A percentile compares a stretch with the other conserved stretches of the same genome.
Conservation (phyloP, 2,797 vertebrate species). For the Erpetoichthys calabaricus region DNA sequence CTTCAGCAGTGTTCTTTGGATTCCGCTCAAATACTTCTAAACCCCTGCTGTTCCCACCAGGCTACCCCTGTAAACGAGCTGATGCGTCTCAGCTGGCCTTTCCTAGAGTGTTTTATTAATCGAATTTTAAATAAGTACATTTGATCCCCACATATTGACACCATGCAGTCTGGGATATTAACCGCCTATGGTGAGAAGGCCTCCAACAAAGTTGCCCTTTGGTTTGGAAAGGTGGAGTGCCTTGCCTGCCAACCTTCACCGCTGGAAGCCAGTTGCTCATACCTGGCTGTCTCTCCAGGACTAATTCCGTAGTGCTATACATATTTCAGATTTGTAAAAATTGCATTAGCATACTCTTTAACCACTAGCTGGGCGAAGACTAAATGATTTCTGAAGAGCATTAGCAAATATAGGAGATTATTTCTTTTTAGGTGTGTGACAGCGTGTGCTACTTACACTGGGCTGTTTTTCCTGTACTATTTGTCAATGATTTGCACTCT, state of each 20-base stretch:
- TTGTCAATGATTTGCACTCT: too few species aligned
- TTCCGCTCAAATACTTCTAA: slow-evolving; percentile 2
- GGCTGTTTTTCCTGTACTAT: too few species aligned
- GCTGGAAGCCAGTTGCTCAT: not conserved
- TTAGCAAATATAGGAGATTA: too few species aligned
- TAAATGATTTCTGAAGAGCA: too few species aligned
- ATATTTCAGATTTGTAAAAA: too few species aligned
- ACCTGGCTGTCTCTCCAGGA: not conserved
- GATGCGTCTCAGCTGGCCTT: slow-evolving; percentile 13
- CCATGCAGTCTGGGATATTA: not conserved
- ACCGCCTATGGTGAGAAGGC: not conserved
- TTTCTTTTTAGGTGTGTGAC: too few species aligned
- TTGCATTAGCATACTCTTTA: too few species aligned
- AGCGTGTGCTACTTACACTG: too few species aligned
- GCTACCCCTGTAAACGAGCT: slow-evolving; percentile 15
- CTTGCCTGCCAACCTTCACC: not conserved
- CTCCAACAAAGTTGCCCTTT: slow-evolving; percentile 3
- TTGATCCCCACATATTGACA: not conserved
- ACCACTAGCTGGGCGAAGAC: too few species aligned
- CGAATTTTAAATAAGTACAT: slow-evolving; percentile 7
- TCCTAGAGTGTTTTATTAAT: slow-evolving; percentile 11
- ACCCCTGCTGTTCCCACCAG: slow-evolving; percentile 17
- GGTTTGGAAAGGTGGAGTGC: slow-evolving; percentile 7
- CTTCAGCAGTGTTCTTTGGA: too few species aligned
- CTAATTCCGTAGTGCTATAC: not conserved